Evolutionary conservation across 1,140 invertebrate species (phyloP).

Genomic region (Sesamia nonagrioides): DNA sequence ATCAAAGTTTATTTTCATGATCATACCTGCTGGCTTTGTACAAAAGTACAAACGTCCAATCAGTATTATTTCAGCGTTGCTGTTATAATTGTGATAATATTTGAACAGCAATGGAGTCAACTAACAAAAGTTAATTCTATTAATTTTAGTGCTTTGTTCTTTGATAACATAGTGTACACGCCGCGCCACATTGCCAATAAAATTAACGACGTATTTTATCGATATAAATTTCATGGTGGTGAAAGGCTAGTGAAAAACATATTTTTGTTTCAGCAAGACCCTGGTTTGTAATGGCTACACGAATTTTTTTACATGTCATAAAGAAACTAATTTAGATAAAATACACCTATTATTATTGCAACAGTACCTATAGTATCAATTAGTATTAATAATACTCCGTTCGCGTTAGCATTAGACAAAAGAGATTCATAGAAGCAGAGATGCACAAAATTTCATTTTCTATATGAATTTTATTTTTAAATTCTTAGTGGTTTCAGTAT

Average conservation of each 20-base stretch:
- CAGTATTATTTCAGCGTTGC: slow-evolving; percentile 16
- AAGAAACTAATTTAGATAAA: too few species aligned
- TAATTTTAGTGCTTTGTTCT: slow-evolving; percentile 40
- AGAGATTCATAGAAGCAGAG: too few species aligned
- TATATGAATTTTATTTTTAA: too few species aligned
- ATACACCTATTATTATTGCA: not conserved
- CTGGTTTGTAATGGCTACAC: too few species aligned
- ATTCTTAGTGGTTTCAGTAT: too few species aligned
- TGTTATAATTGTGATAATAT: slow-evolving; percentile 1
- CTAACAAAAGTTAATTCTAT: slow-evolving; percentile 21
- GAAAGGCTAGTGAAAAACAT: not conserved
- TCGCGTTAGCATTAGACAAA: too few species aligned
- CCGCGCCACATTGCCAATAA: not conserved
- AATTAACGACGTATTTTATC: not conserved
- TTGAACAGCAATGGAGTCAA: slow-evolving; percentile 24
- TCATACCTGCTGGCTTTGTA: not conserved
- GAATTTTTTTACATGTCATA: too few species aligned
- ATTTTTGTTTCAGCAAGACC: too few species aligned
- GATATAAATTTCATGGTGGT: not conserved
- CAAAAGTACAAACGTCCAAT: slow-evolving; percentile 12
- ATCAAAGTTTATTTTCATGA: slow-evolving; percentile 20
- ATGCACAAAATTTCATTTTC: too few species aligned
- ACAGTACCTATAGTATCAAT: not conserved
- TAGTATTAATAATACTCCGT: too few species aligned
- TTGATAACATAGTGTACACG: slow-evolving; percentile 23